Conservation (phyloP, 53 echinoderm and acorn worm species). For the Hippasteria phrygiana region DNA sequence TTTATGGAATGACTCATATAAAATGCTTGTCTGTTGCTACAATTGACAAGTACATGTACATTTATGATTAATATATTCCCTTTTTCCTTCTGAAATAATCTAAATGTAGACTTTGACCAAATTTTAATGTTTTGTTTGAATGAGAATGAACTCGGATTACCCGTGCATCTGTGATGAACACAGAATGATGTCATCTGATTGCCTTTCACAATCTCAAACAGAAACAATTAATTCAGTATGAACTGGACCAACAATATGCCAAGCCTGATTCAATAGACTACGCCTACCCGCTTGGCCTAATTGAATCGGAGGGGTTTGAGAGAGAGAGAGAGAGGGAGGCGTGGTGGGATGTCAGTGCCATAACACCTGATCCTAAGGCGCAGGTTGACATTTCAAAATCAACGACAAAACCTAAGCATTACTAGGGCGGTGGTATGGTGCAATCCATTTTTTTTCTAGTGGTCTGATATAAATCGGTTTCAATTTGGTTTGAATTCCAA, state of each 20-base stretch:
- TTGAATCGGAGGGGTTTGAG: not conserved
- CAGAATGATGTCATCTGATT: not conserved
- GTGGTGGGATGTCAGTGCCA: not conserved
- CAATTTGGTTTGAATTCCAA: too few relatives aligned
- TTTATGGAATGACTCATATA: too few relatives aligned
- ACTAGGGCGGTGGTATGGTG: not conserved
- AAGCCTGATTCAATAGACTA: not conserved
- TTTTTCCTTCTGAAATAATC: too few relatives aligned
- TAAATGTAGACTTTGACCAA: too few relatives aligned
- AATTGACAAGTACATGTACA: too few relatives aligned
- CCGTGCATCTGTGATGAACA: too few relatives aligned
- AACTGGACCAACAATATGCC: slow-evolving; percentile 11
- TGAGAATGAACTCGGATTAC: too few relatives aligned
- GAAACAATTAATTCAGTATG: not conserved
- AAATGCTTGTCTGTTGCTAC: too few relatives aligned
- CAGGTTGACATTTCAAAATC: not conserved
- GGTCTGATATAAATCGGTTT: too few relatives aligned
- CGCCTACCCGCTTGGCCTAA: not conserved
- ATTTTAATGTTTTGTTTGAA: too few relatives aligned
- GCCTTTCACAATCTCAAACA: not conserved
- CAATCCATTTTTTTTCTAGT: not conserved
- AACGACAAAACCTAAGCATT: not conserved
- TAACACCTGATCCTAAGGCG: slow-evolving; percentile 1
- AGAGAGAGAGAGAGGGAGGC: not conserved
- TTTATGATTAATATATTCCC: too few relatives aligned